Evolutionary conservation across 2,113 vertebrate species (phyloP), one percentile per base, ranked within the genome.

Genomic region (Gopherus flavomarginatus): DNA sequence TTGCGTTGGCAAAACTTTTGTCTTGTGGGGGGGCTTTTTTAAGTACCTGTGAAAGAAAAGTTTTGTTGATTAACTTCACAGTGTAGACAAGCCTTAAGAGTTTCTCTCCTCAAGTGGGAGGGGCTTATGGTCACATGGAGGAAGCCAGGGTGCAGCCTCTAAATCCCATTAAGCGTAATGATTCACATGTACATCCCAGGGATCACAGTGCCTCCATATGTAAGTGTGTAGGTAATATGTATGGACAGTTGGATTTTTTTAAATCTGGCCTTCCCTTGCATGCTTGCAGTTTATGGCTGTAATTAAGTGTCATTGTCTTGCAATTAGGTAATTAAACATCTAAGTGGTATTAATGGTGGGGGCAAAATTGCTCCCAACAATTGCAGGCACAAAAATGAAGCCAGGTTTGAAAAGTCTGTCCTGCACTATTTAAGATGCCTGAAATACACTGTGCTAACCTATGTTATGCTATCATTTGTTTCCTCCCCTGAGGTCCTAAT

Each of bases 321-420:
- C 0, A 29, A 38, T 29, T 29, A 87, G 92, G 21, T 10, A 59
- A 29, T 31, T 29, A 69, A 69, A 83, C 14, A 75, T 50, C 27
- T 49, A 93, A 87, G 47, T 19, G 17, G 42, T 50, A 49, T 87
- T 47, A 17, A 47, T 62, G 65, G 24, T 80, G 80, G 91, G 29
- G 7, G 78, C 16, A 65, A 83, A 13, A 5, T 16, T 4, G 10
- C 53, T 59, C 1, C 1, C 29, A 82, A 9, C 7, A 22, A 81
- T 62, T 14, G 35, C 85, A 89, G 90, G 72, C 54, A 75, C 69
- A 75, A 42, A 38, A 82, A 29, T 42, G 53, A 72, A 54, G 14
- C 12, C n/a, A 90, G 49, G 78, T 81, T 92, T 93, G 79, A 88
- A 93, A 92, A 91, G 86, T 93, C 11, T 31, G 29, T 3, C 19